These are phyloP conservation scores for Otocyon megalotis DNA, from an alignment of 2,113 vertebrate species.

Conservation along the genomic window DNA sequence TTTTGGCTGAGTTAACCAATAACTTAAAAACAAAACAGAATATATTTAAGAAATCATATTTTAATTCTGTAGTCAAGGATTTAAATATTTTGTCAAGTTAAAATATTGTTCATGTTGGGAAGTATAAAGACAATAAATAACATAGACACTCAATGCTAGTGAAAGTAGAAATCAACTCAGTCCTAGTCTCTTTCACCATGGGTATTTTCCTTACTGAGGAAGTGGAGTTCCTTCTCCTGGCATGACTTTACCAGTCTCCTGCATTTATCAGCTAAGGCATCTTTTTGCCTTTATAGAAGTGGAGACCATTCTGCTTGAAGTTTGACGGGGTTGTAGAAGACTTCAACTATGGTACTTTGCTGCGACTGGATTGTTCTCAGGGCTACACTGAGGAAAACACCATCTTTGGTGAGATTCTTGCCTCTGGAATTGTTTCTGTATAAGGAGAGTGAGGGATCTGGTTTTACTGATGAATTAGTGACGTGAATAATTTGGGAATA, in stretches of 20 bases:
- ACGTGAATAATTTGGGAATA: neutral
- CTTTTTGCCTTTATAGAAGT: slow-evolving; percentile 71
- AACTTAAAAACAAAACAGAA: slow-evolving; percentile 36
- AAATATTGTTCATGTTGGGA: neutral
- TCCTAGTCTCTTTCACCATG: neutral
- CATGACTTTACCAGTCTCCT: neutral
- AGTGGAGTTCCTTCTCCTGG: neutral
- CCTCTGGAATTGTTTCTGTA: slow-evolving; percentile 36
- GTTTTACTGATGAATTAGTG: slow-evolving; percentile 44
- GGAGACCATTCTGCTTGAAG: slow-evolving; percentile 82
- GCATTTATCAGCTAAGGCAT: neutral
- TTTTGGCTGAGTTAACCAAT: slow-evolving; percentile 1
- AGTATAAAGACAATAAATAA: neutral
- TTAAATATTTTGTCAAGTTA: slow-evolving; percentile 55
- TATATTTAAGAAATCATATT: slow-evolving; percentile 52
- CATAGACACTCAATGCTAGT: neutral
- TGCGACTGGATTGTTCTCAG: slow-evolving; percentile 91
- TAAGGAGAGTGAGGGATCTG: neutral
- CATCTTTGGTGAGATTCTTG: slow-evolving; percentile 90
- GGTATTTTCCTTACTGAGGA: neutral
- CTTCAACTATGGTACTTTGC: slow-evolving; percentile 96
- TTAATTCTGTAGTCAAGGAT: slow-evolving; percentile 46
- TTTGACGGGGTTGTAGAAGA: slow-evolving; percentile 94
- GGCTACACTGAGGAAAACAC: slow-evolving; percentile 95
- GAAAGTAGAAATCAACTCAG: slow-evolving; percentile 3